Percentiles rank a stretch among this genome's conserved stretches.
phyloP scores from a whole-genome alignment of 2,113 vertebrate species.

The Trogon surrucura region DNA sequence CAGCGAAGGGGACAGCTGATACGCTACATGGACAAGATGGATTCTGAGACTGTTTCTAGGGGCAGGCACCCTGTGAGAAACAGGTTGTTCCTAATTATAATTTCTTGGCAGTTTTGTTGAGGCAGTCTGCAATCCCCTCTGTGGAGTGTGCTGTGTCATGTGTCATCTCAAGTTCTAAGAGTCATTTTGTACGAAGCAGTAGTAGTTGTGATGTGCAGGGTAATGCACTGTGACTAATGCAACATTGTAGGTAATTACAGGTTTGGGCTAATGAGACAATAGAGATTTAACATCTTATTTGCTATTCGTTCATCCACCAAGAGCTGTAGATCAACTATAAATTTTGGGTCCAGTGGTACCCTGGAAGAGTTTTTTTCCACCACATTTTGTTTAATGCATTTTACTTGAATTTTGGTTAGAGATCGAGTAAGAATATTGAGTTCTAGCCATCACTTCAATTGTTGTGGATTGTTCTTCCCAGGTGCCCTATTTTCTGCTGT shows the following conservation, averaged over 20 bases:
- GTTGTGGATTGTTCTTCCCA: background rate
- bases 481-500: background rate
- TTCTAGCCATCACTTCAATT: background rate
- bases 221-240: background rate
- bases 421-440: background rate
- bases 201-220: background rate
- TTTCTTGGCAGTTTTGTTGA: background rate
- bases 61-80: background rate
- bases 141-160: background rate
- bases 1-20: background rate
- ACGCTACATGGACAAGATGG: too few species aligned
- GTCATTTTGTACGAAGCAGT: background rate
- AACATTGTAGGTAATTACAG: background rate
- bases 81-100: background rate
- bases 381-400: background rate
- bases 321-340: background rate
- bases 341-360: background rate
- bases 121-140: background rate
- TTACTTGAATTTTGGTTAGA: background rate
- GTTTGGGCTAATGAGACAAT: background rate
- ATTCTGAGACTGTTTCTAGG: background rate
- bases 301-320: background rate
- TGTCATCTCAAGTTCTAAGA: background rate
- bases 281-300: background rate
- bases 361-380: background rate